Evolutionary conservation across 2,888 invertebrate species (phyloP).

Genomic region (Lithodes maja): DNA sequence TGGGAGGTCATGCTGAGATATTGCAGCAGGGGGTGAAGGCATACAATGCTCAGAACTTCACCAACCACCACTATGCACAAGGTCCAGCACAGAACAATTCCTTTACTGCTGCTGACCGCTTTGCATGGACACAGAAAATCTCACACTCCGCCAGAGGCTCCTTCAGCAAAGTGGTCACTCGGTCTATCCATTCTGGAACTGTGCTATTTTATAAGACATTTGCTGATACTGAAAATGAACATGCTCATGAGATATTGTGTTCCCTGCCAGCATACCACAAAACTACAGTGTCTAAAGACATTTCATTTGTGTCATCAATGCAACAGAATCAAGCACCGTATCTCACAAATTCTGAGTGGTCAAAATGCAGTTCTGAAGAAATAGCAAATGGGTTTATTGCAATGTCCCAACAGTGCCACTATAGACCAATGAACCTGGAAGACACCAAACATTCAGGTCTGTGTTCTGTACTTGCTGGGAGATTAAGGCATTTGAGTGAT

Average conservation of each 20-base stretch:
- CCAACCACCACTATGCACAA: constrained; percentile 28
- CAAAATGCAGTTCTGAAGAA: constrained; percentile 52
- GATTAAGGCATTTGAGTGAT: constrained; percentile 51
- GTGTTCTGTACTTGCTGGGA: constrained; percentile 45
- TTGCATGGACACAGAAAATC: constrained; percentile 36
- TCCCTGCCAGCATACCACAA: constrained; percentile 68
- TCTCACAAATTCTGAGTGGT: constrained; percentile 37
- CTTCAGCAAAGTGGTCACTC: constrained; percentile 54
- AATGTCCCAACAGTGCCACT: constrained; percentile 56
- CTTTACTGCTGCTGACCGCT: constrained; percentile 22
- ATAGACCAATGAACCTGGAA: constrained; percentile 53
- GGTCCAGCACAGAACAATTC: constrained; percentile 19
- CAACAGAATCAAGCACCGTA: constrained; percentile 28
- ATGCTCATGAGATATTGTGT: constrained; percentile 67
- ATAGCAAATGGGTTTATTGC: constrained; percentile 60
- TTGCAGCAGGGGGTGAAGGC: constrained; percentile 60
- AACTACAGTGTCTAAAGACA: constrained; percentile 53
- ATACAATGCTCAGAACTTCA: constrained; percentile 57
- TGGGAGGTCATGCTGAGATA: constrained; percentile 43
- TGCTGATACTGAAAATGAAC: constrained; percentile 69
- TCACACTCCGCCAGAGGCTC: constrained; percentile 42
- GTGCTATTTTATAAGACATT: constrained; percentile 57
- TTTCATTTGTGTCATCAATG: background rate
- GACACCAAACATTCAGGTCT: constrained; percentile 47
- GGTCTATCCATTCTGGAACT: constrained; percentile 53